phyloP scores from a whole-genome alignment of 30 jellyfish, hydroid and myxozoan genomes.

The Rhopilema esculentum region DNA sequence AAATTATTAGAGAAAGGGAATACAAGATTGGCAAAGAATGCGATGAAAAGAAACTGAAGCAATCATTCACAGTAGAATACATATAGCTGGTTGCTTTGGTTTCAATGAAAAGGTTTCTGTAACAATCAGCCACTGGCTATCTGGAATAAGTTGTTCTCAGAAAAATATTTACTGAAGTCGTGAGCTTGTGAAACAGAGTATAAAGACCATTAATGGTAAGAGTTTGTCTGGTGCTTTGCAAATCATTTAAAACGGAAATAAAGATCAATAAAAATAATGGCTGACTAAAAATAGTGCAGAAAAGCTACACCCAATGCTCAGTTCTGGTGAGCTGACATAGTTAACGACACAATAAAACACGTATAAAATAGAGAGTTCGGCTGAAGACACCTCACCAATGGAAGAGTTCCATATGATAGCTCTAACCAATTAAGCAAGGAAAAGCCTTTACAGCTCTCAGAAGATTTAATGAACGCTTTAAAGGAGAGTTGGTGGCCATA shows the following conservation, averaged over 20 bases:
- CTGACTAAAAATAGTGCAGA: neutral
- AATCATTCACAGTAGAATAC: neutral
- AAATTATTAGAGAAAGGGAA: neutral
- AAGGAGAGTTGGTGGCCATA: neutral
- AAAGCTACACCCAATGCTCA: neutral
- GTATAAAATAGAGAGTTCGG: neutral
- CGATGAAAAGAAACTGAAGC: neutral
- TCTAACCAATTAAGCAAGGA: neutral
- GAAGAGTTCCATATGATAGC: neutral
- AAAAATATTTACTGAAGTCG: neutral
- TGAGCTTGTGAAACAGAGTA: neutral
- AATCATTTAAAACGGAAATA: neutral
- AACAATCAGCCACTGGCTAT: neutral
- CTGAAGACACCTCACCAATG: neutral
- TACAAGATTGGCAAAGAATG: neutral
- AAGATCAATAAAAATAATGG: neutral
- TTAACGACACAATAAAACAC: neutral
- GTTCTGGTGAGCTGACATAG: neutral
- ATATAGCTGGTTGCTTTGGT: too few species aligned
- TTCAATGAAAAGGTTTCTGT: neutral
- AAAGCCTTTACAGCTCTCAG: neutral
- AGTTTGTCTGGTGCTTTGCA: neutral
- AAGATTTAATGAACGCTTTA: neutral
- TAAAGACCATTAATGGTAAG: neutral
- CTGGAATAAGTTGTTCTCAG: neutral